Conservation (phyloP, 37 sponge, comb jelly and placozoan species). For the Eunapius fragilis region DNA sequence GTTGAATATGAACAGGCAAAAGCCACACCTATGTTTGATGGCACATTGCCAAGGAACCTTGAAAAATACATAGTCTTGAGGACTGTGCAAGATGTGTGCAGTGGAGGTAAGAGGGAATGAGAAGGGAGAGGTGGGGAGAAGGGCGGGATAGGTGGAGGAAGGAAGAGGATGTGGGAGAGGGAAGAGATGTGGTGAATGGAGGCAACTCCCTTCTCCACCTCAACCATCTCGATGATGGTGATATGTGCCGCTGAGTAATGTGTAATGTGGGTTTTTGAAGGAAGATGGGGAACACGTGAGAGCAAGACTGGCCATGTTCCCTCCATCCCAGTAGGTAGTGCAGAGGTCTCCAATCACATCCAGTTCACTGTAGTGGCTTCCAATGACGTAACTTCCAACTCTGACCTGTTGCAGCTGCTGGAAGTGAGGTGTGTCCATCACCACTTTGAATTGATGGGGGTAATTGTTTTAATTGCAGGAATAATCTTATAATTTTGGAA, state of each 20-base stretch:
- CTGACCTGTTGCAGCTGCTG: constrained; percentile 59
- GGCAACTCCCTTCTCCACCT: too few species aligned
- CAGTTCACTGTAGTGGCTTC: constrained; percentile 73
- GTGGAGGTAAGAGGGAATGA: background rate
- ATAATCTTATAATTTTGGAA: constrained; percentile 54
- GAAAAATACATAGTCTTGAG: constrained; percentile 38
- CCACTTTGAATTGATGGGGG: background rate
- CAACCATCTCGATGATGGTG: too few species aligned
- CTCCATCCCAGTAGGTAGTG: background rate
- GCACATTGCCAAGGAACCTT: background rate
- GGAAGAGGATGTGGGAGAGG: background rate
- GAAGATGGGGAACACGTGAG: too few species aligned
- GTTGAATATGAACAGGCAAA: constrained; percentile 59
- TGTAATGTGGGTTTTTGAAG: background rate
- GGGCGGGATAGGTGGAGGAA: background rate
- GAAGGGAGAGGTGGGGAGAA: background rate
- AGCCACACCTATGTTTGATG: constrained; percentile 18
- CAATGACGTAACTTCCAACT: constrained; percentile 41
- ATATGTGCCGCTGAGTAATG: too few species aligned
- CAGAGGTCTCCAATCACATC: background rate
- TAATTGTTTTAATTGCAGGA: constrained; percentile 28
- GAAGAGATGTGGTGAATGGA: background rate
- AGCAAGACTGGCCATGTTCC: background rate
- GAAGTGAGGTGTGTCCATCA: constrained; percentile 60
- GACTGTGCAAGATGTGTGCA: constrained; percentile 22